A percentile compares a stretch with the other conserved stretches of the same genome.
Evolutionary conservation across 1,140 invertebrate genomes (phyloP).

Genomic region (Lerema accius): DNA sequence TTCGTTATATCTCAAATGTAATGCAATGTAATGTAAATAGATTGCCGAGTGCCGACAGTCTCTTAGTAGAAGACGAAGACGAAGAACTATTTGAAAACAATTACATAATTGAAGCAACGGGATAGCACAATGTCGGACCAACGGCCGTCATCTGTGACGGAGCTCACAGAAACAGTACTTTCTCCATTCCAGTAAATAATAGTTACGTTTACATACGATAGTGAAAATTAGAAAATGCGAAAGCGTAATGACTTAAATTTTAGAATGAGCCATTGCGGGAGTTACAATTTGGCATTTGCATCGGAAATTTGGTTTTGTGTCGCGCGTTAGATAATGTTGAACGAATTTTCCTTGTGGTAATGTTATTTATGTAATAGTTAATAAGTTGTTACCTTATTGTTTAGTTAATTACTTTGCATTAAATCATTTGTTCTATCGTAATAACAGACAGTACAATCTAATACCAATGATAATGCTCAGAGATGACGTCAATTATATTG

Average conservation of each 20-base stretch:
- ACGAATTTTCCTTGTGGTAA: not conserved
- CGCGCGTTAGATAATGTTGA: not conserved
- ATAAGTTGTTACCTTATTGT: not conserved
- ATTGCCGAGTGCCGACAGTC: not conserved
- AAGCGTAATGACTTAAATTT: constrained; percentile 36
- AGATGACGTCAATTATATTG: too few relatives aligned
- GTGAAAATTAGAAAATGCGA: constrained; percentile 61
- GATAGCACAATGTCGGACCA: constrained; percentile 21
- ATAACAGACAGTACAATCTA: too few relatives aligned
- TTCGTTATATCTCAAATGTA: too few relatives aligned
- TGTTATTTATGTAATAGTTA: not conserved
- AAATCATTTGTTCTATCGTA: too few relatives aligned
- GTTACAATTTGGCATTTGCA: not conserved
- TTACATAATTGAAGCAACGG: constrained; percentile 20
- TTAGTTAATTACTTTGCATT: too few relatives aligned
- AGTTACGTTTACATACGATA: constrained; percentile 49
- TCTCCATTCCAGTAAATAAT: constrained; percentile 56
- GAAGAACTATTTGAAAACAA: constrained; percentile 3
- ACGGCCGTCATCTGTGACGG: constrained; percentile 28
- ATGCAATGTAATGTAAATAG: too few relatives aligned
- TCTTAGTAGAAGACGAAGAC: too few relatives aligned
- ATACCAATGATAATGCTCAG: too few relatives aligned
- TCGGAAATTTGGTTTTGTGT: constrained; percentile 3
- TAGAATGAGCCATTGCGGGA: constrained; percentile 2
- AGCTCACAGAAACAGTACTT: constrained; percentile 41